Percentiles rank a stretch among this genome's conserved stretches.
phyloP scores from a whole-genome alignment of 2,888 invertebrate genomes.

The Rhingia campestris region DNA sequence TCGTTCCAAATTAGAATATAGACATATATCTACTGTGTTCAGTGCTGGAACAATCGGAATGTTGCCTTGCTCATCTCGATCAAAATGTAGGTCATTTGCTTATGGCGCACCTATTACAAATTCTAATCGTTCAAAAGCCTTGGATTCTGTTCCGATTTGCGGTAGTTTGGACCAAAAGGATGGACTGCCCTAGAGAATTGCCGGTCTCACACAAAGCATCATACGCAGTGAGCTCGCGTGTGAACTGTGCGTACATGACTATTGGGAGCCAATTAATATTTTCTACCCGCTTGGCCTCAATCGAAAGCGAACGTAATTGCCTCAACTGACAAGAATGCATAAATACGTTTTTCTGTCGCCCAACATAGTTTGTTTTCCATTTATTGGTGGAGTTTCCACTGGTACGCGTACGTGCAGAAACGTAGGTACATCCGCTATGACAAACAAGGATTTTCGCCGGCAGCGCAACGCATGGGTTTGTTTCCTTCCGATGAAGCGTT shows the following conservation, averaged over 20 bases:
- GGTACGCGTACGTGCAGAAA: slow-evolving; percentile 52
- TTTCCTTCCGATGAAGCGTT: slow-evolving; percentile 60
- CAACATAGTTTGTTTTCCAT: slow-evolving; percentile 32
- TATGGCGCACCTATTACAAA: slow-evolving; percentile 27
- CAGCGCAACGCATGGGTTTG: slow-evolving; percentile 18
- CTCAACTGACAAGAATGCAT: slow-evolving; percentile 63
- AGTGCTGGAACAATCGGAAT: slow-evolving; percentile 41
- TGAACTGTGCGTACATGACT: slow-evolving; percentile 31
- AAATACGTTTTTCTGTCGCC: slow-evolving; percentile 28
- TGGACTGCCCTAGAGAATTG: slow-evolving; percentile 36
- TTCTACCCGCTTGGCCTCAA: slow-evolving; percentile 59
- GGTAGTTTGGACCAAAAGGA: slow-evolving; percentile 4
- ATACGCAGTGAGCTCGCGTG: slow-evolving; percentile 45
- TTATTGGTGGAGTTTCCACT: slow-evolving; percentile 40
- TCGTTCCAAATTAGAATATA: no score
- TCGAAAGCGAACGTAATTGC: slow-evolving; percentile 69
- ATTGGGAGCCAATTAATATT: slow-evolving; percentile 60
- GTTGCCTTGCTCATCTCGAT: slow-evolving; percentile 26
- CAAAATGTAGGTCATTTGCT: slow-evolving; percentile 36
- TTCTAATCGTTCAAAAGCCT: slow-evolving; percentile 18
- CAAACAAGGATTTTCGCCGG: slow-evolving; percentile 61
- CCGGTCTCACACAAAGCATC: slow-evolving; percentile 7
- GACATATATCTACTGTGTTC: neutral
- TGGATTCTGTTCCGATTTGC: slow-evolving; percentile 11
- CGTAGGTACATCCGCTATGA: slow-evolving; percentile 40